phyloP scores from a whole-genome alignment of 2,797 vertebrate species.

The Leptodactylus fallax region DNA sequence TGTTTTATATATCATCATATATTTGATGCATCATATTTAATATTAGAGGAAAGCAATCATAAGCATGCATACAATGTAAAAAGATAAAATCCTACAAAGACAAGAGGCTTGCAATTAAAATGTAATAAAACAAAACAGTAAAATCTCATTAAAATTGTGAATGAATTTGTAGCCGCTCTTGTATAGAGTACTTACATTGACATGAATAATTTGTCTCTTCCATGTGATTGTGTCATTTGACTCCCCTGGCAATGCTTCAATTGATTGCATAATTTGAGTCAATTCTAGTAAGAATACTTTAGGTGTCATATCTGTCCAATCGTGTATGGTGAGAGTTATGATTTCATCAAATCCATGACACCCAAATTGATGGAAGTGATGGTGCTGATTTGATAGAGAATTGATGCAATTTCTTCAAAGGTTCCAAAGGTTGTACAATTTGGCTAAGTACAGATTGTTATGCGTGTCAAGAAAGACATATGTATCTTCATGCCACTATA shows the following conservation, averaged over 20 bases:
- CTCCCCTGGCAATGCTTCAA: slow-evolving; percentile 11
- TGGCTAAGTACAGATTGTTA: slow-evolving; percentile 5
- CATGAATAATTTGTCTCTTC: not conserved
- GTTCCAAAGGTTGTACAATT: slow-evolving; percentile 34
- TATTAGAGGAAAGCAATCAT: not conserved
- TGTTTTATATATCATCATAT: not conserved
- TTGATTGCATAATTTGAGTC: slow-evolving; percentile 35
- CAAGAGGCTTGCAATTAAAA: not conserved
- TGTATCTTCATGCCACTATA: not conserved
- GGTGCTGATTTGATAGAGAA: not conserved
- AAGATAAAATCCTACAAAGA: not conserved
- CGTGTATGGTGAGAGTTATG: not conserved
- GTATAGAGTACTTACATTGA: slow-evolving; percentile 14
- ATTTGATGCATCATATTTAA: not conserved
- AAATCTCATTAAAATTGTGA: not conserved
- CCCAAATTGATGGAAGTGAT: slow-evolving; percentile 2
- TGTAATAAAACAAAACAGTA: not conserved
- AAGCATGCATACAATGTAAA: not conserved
- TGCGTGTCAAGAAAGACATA: not conserved
- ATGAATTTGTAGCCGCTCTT: slow-evolving; percentile 9
- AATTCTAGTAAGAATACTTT: slow-evolving; percentile 10
- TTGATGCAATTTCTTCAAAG: slow-evolving; percentile 23
- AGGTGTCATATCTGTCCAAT: not conserved
- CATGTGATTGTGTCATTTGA: not conserved
- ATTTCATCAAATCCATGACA: slow-evolving; percentile 16